Evolutionary conservation across 2,113 vertebrate genomes (phyloP).

Genomic region (Galbula dea): DNA sequence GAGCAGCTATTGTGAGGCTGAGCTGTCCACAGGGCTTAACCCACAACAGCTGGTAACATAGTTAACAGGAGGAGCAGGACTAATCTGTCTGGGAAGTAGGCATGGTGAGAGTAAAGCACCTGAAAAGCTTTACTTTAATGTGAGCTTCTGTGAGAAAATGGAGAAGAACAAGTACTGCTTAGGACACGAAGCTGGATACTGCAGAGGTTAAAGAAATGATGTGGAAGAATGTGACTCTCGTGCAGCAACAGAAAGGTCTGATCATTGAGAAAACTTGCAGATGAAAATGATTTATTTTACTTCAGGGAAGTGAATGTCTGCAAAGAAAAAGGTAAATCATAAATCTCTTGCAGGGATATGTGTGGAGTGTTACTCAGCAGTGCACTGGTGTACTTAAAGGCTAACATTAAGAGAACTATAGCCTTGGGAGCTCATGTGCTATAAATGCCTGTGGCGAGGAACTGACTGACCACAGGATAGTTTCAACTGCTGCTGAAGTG

Average conservation of each 20-base stretch:
- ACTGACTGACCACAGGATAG: rapidly evolving
- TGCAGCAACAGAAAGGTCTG: neutral
- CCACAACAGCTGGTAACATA: neutral
- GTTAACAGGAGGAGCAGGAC: neutral
- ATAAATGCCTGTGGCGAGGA: neutral
- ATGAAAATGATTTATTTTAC: neutral
- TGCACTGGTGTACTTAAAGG: neutral
- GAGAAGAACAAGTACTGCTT: neutral
- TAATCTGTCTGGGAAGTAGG: neutral
- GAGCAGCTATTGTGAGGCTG: neutral
- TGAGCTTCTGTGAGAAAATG: neutral
- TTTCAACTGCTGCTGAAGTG: neutral
- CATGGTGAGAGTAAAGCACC: neutral
- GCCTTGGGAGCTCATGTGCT: neutral
- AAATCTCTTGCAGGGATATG: neutral
- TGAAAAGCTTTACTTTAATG: neutral
- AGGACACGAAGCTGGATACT: neutral
- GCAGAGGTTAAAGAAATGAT: neutral
- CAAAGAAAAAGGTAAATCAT: neutral
- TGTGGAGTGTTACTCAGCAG: neutral
- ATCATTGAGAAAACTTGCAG: neutral
- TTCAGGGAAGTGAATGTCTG: neutral
- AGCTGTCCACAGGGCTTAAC: neutral
- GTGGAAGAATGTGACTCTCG: neutral
- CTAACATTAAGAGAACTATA: neutral